Conservation (phyloP, 2,797 vertebrate species). For the Poeciliopsis gracilis region DNA sequence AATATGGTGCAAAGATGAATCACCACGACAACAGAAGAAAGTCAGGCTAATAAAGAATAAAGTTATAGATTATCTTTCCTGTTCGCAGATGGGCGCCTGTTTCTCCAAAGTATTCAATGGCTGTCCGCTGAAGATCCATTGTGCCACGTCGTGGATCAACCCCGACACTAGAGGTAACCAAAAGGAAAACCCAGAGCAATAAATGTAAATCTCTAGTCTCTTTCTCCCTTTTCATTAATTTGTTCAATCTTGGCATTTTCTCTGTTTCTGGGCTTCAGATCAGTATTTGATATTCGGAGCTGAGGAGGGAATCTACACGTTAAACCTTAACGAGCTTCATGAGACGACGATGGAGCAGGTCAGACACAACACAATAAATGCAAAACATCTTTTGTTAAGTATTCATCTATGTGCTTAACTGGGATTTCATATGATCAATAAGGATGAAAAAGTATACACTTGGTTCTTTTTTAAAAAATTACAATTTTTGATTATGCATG, state of each 20-base stretch:
- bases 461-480: not conserved
- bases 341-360: conserved; percentile 99
- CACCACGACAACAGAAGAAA: not conserved
- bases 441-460: not conserved
- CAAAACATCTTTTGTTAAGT: not conserved
- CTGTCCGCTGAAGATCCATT: conserved; percentile 96
- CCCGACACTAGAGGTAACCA: conserved; percentile 93
- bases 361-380: not conserved
- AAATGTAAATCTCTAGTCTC: not conserved
- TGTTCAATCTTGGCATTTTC: not conserved
- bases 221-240: not conserved
- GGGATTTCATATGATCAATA: not conserved
- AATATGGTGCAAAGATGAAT: not conserved
- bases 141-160: conserved; percentile 98
- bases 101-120: conserved; percentile 99
- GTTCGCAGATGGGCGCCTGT: conserved; percentile 93
- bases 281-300: conserved; percentile 98
- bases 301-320: conserved; percentile 97
- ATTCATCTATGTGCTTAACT: not conserved
- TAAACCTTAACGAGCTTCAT: conserved; percentile 98
- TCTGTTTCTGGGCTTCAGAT: conserved; percentile 79
- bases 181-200: not conserved
- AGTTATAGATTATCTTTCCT: accelerated
- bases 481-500: not conserved
- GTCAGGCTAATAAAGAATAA: not conserved